Evolutionary conservation across 2,888 invertebrate species (phyloP).

Genomic region (Acrocyrtus sp.): DNA sequence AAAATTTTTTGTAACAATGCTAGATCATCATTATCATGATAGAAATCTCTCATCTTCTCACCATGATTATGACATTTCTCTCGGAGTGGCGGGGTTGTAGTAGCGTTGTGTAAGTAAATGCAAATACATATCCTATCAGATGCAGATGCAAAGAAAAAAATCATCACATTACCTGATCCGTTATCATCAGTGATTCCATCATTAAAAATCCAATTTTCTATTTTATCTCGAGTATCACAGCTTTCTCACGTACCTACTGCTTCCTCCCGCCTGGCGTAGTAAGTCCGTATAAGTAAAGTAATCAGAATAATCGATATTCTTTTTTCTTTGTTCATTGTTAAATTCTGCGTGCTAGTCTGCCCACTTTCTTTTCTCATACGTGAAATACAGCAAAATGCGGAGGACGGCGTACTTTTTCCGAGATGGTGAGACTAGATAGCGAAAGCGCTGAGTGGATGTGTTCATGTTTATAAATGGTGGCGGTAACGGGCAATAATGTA

Average conservation of each 20-base stretch:
- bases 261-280: too few species aligned
- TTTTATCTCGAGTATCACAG: constrained; percentile 34
- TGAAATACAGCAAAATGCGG: not conserved
- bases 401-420: not conserved
- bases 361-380: not conserved
- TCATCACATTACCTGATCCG: constrained; percentile 34
- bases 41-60: constrained; percentile 1
- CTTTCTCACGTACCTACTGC: constrained; percentile 24
- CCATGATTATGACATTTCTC: constrained; percentile 9
- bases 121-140: constrained; percentile 14
- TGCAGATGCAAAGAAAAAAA: constrained; percentile 16
- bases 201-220: constrained; percentile 46
- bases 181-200: constrained; percentile 34
- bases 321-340: constrained; percentile 39
- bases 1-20: constrained; percentile 3
- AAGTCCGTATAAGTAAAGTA: constrained; percentile 19
- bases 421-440: too few species aligned
- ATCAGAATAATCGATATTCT: constrained; percentile 48
- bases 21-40: constrained; percentile 2
- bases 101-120: constrained; percentile 13
- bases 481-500: constrained; percentile 21
- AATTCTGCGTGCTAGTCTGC: constrained; percentile 10
- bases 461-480: constrained; percentile 17
- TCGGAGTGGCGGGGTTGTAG: not conserved
- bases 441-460: too few species aligned